Conservation (phyloP, 1,140 invertebrate species). For the Tyrophagus putrescentiae region DNA sequence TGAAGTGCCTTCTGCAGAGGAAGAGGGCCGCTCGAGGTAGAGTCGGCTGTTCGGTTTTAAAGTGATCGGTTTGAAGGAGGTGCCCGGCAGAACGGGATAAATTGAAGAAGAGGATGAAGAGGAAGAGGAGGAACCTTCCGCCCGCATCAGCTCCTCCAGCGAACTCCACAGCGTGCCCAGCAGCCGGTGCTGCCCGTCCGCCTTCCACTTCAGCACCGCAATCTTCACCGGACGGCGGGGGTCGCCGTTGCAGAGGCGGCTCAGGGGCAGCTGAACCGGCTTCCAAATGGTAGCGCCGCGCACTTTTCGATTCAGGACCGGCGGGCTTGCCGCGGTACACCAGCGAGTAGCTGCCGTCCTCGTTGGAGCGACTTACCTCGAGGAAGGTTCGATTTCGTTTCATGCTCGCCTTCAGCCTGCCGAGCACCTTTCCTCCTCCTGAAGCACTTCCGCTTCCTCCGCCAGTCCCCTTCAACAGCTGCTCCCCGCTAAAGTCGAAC, state of each 20-base stretch:
- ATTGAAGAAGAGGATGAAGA: too few species aligned
- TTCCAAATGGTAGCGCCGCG: conserved; percentile 44
- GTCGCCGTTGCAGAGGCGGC: conserved; percentile 45
- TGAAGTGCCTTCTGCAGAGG: too few species aligned
- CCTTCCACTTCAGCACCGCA: conserved; percentile 23
- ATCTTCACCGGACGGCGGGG: conserved; percentile 36
- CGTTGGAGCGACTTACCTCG: conserved; percentile 24
- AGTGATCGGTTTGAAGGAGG: too few species aligned
- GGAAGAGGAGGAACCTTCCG: background rate
- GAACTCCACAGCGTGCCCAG: conserved; percentile 18
- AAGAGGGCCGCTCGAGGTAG: too few species aligned
- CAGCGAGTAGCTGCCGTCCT: conserved; percentile 33
- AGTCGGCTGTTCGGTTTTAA: background rate
- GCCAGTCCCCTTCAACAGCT: too few species aligned
- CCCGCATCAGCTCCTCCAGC: conserved; percentile 6
- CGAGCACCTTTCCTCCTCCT: too few species aligned
- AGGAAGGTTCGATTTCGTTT: too few species aligned
- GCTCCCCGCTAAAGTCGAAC: too few species aligned
- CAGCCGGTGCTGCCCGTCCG: background rate
- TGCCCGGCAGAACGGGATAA: background rate
- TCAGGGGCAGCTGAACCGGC: conserved; percentile 38
- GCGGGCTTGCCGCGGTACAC: too few species aligned
- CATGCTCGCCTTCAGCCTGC: too few species aligned
- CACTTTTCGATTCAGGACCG: conserved; percentile 39
- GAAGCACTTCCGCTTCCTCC: too few species aligned